Base-by-base conservation (phyloP, 2,113 vertebrate species). In the Meles meles region DNA sequence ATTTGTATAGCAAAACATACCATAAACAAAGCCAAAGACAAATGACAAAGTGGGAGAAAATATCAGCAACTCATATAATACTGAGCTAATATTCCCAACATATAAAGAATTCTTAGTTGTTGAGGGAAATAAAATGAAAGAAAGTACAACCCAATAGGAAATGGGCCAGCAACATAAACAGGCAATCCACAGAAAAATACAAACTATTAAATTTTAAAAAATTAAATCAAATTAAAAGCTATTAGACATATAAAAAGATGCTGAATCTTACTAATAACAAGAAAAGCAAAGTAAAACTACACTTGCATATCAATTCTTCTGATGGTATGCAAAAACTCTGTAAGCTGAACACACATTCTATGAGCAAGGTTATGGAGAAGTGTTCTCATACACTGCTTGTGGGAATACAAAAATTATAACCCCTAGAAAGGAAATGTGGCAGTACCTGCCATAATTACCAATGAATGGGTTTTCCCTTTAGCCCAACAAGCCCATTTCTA, bases 11-110 rank as follows among this genome's bases (percentile, higher is more conserved):
- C 34, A 74, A 34, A 96, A 88, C 14, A 49, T 42, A 81, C 42
- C 72, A 92, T 52, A 87, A 90, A 77, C 47, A 93, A 95, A 95
- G 61, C 49, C 39, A 92, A 92, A 81, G n/a, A 87, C 11, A 88
- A 88, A 95, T 55, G 20, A 95, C 44, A 69, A 79, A 89, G 23
- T 69, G n/a, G 42, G 49, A 12, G 61, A 90, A 93, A 90, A 80
- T 13, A 63, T 14, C 17, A 80, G 80, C 17, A 80, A 86, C 17
- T 37, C 72, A 77, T n/a, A 20, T 42, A 83, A 74, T n/a, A 61
- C 11, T 20, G 31, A 37, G 42, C 39, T 90, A 74, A 29, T 52
- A 74, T 15, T 49, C 34, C 65, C 77, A 89, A 74, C n/a, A 61
- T 57, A 88, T 39, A 79, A 84, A 88, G 47, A 84, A 77, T 49